phyloP scores from a whole-genome alignment of 2,113 vertebrate genomes.

The Poeciliopsis occidentalis region DNA sequence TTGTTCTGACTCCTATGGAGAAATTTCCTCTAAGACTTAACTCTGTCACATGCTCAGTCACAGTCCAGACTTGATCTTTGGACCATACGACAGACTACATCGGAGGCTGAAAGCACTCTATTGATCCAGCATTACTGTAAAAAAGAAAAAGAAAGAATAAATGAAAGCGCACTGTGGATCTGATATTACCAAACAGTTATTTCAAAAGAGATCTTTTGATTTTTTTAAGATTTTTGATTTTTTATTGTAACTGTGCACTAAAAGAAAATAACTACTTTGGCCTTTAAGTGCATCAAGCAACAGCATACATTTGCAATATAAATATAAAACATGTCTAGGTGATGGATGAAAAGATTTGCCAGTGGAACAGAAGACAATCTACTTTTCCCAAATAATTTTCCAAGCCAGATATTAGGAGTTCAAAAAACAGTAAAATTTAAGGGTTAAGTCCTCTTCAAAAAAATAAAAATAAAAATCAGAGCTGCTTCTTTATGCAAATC shows the following conservation, averaged over 20 bases:
- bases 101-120: constrained; percentile 34
- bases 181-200: neutral
- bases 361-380: neutral
- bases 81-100: constrained; percentile 54
- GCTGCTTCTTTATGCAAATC: neutral
- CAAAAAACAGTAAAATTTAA: constrained; percentile 66
- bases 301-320: no score
- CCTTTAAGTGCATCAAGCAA: no score
- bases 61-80: constrained; percentile 57
- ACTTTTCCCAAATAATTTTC: constrained; percentile 36
- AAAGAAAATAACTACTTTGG: no score
- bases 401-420: constrained; percentile 76
- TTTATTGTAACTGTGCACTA: no score
- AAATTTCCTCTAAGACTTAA: constrained; percentile 70
- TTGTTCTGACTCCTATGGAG: constrained; percentile 59
- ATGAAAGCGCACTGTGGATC: constrained; percentile 13
- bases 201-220: neutral
- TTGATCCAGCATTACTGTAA: constrained; percentile 25
- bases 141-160: neutral
- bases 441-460: constrained; percentile 72
- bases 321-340: no score
- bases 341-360: neutral
- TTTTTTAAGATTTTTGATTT: neutral
- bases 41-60: constrained; percentile 70
- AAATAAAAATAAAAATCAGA: neutral